Percentiles rank a stretch among this genome's conserved stretches.
These are phyloP conservation scores for Vireo altiloquus DNA, from an alignment of 2,113 vertebrate genomes.

Conservation along the genomic window DNA sequence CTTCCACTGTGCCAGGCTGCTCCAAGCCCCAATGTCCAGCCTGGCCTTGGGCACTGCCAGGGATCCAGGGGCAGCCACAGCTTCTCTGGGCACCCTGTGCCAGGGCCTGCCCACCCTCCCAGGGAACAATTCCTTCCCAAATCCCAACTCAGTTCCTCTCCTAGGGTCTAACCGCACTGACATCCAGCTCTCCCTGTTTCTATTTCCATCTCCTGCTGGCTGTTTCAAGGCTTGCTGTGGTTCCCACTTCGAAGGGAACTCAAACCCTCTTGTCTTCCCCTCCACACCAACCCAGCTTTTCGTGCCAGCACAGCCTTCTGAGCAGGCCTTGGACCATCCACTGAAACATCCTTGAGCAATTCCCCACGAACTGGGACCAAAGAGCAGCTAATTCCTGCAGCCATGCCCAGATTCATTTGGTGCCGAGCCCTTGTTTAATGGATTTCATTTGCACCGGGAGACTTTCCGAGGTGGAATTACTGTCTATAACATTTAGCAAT, in stretches of 20 bases:
- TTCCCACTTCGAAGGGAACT: background rate
- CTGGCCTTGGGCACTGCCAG: background rate
- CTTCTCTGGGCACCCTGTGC: background rate
- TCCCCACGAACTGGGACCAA: background rate
- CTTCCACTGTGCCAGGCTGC: fast-evolving
- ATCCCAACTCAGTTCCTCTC: background rate
- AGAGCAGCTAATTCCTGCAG: background rate
- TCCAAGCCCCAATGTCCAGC: background rate
- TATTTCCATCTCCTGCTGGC: background rate
- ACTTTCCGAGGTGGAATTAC: background rate
- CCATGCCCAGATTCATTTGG: background rate
- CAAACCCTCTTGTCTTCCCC: background rate
- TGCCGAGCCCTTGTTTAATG: background rate
- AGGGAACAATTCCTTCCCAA: background rate
- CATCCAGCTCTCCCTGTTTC: background rate
- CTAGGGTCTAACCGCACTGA: background rate
- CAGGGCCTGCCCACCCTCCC: background rate
- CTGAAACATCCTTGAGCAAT: background rate
- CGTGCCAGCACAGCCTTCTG: background rate
- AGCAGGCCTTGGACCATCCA: background rate
- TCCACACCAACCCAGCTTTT: background rate
- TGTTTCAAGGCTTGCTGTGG: background rate
- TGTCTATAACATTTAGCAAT: background rate
- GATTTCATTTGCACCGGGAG: background rate
- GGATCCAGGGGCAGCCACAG: background rate